phyloP scores from a whole-genome alignment of 2,113 vertebrate species.

The Calcarius ornatus region DNA sequence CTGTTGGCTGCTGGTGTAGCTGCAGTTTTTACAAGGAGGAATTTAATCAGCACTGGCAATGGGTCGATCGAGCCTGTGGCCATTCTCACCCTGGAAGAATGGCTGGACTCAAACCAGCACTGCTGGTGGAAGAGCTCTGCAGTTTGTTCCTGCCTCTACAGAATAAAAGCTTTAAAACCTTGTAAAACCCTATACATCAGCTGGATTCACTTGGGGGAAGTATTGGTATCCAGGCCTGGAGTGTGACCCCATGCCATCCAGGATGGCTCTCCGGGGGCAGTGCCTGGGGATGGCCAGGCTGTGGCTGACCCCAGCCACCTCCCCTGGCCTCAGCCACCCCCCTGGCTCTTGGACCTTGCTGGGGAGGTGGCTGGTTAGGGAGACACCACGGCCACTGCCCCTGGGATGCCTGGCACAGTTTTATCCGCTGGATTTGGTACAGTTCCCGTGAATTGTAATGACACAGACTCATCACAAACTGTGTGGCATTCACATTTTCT shows the following conservation, averaged over 20 bases:
- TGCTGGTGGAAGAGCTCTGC: background rate
- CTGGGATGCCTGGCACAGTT: accelerated
- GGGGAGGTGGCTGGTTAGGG: background rate
- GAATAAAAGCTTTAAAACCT: background rate
- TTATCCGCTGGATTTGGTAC: background rate
- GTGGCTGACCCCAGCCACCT: background rate
- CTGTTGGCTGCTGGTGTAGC: background rate
- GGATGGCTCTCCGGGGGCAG: accelerated
- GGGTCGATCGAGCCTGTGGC: accelerated
- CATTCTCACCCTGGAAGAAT: background rate
- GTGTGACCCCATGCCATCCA: accelerated
- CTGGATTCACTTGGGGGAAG: background rate
- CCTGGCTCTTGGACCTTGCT: background rate
- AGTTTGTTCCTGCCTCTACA: background rate
- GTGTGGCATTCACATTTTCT: too few species aligned
- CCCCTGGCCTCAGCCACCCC: too few species aligned
- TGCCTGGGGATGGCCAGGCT: accelerated
- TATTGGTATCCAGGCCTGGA: accelerated
- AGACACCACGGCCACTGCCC: accelerated
- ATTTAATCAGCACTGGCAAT: background rate
- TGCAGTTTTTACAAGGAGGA: background rate
- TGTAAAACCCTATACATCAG: accelerated
- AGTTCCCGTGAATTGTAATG: background rate
- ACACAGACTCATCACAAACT: background rate
- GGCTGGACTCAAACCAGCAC: background rate